Base-by-base conservation (phyloP, 1,140 invertebrate species). In the Microplitis mediator region DNA sequence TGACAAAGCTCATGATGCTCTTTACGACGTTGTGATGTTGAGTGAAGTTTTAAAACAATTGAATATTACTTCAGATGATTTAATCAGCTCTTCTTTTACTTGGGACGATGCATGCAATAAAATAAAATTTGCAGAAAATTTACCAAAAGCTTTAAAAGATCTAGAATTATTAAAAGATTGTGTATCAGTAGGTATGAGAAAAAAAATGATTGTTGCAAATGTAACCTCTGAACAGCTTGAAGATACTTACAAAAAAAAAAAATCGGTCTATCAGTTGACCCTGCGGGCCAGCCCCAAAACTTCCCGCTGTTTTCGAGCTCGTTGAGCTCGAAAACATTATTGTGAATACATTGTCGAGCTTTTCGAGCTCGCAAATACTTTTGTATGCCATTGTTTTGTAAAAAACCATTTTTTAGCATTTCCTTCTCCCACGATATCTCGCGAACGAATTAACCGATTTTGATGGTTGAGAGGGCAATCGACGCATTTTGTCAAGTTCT, bases 141-240 rank as follows among this genome's bases (percentile, higher is more conserved):
- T 69, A 9, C 68, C 68, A 6, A 39, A 56, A 35, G 68, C 56
- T 58, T 32, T 36, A 52, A 69, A 60, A 60, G 3, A 69, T 11
- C 31, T 69, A 36, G 51, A 56, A 16, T 16, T 36, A 36, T 54
- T 61, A 52, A 61, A 45, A 69, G 68, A 69, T 36, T 69, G 56
- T 69, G 0, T 60, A 36, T 69, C 68, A 60, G 36, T 23, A 36
- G 56, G 56, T 36, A 69, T 69, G 31, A 60, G 54, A 58, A 69
- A 69, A 39, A 54, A 69, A 69, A 69, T 69, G 56, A 23, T 69
- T 60, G 68, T 52, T 61, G 68, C 68, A 60, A 69, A 69, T 60
- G 35, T 61, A 16, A 69, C 68, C 32, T 58, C 9, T 58, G 68
- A 69, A 58, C 14, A 58, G n/a, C 23, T 69, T 9, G 14, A n/a